A percentile compares a stretch with the other conserved stretches of the same genome.
These are phyloP conservation scores for Antheraea yamamai DNA, from an alignment of 2,888 invertebrate genomes.

Conservation along the genomic window DNA sequence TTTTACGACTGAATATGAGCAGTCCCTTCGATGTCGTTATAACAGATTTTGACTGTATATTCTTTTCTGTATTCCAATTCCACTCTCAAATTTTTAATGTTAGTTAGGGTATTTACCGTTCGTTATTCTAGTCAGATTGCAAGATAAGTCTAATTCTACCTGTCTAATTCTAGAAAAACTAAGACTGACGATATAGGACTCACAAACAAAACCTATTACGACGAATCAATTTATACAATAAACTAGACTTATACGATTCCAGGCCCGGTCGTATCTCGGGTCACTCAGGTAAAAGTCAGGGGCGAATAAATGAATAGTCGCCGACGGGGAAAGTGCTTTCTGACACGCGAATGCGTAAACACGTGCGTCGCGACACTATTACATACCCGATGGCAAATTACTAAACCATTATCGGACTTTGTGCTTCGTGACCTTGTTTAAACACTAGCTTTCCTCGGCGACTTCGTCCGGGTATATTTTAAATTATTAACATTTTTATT, in stretches of 20 bases:
- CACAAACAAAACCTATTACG: background rate
- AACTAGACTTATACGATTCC: background rate
- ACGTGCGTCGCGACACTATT: constrained; percentile 28
- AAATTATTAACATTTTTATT: too few species aligned
- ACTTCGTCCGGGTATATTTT: background rate
- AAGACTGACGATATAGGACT: background rate
- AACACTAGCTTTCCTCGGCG: background rate
- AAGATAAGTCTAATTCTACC: background rate
- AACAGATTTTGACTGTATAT: too few species aligned
- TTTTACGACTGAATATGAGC: too few species aligned
- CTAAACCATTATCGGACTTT: background rate
- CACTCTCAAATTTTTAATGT: too few species aligned
- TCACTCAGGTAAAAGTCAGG: constrained; percentile 18
- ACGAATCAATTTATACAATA: background rate
- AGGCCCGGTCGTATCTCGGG: constrained; percentile 9
- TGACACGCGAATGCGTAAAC: constrained; percentile 47
- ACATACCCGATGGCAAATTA: background rate
- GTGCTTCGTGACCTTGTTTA: background rate
- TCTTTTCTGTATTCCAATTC: too few species aligned
- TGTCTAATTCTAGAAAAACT: background rate
- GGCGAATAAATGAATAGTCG: constrained; percentile 40
- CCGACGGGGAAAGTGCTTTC: constrained; percentile 38
- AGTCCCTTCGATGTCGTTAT: too few species aligned
- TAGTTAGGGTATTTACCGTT: too few species aligned
- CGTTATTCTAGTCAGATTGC: too few species aligned